Evolutionary conservation across 2,888 invertebrate species (phyloP).

Genomic region (Spatulosminthurus flaviceps): DNA sequence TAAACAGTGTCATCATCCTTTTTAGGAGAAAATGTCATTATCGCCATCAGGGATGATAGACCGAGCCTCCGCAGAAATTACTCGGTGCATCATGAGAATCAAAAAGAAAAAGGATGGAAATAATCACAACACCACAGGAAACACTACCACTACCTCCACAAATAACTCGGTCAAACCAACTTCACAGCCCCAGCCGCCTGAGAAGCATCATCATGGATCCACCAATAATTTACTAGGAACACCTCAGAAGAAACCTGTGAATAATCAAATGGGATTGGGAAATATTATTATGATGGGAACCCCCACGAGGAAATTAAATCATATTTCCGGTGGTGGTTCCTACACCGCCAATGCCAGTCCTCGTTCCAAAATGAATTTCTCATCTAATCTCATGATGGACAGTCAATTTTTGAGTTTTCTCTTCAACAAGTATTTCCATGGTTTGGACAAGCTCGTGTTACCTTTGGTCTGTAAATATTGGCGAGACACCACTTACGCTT

Average conservation of each 20-base stretch:
- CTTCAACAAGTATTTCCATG: slow-evolving; percentile 79
- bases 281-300: slow-evolving; percentile 46
- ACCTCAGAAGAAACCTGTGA: slow-evolving; percentile 37
- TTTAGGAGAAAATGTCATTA: slow-evolving; percentile 45
- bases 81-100: slow-evolving; percentile 78
- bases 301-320: slow-evolving; percentile 34
- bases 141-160: neutral
- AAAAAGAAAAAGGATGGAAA: slow-evolving; percentile 57
- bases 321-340: slow-evolving; percentile 21
- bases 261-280: slow-evolving; percentile 40
- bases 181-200: neutral
- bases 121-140: neutral
- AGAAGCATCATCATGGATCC: neutral
- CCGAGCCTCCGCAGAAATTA: slow-evolving; percentile 87
- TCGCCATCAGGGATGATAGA: slow-evolving; percentile 71
- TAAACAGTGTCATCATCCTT: neutral
- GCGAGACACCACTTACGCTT: slow-evolving; percentile 84
- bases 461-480: slow-evolving; percentile 77
- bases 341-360: slow-evolving; percentile 23
- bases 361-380: slow-evolving; percentile 12
- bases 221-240: slow-evolving; percentile 10
- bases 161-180: slow-evolving; percentile 1
- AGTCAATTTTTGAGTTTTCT: slow-evolving; percentile 85
- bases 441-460: slow-evolving; percentile 79
- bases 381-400: slow-evolving; percentile 70